phyloP scores from a whole-genome alignment of 2,888 invertebrate species.

The Tetragonisca angustula region DNA sequence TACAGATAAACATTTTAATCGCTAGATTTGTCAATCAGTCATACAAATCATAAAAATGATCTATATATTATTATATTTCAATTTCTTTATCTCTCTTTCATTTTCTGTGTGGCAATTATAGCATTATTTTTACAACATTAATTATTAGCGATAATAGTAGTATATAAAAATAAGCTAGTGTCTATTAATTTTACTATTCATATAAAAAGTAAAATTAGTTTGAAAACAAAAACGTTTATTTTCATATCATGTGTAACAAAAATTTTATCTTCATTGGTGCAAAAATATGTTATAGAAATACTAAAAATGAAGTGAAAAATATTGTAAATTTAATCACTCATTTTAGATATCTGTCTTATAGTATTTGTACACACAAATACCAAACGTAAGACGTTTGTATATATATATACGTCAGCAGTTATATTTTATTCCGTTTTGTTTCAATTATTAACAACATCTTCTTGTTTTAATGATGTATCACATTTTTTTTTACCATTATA shows the following conservation, averaged over 20 bases:
- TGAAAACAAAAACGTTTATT: not conserved
- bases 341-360: constrained; percentile 42
- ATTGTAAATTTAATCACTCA: constrained; percentile 52
- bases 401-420: constrained; percentile 24
- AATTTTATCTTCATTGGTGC: not conserved
- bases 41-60: constrained; percentile 18
- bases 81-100: constrained; percentile 31
- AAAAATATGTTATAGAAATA: not conserved
- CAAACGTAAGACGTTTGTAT: constrained; percentile 43
- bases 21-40: not conserved
- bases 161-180: constrained; percentile 32
- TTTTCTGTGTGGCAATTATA: constrained; percentile 10
- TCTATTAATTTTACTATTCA: constrained; percentile 28
- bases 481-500: constrained; percentile 34
- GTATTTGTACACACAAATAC: not conserved
- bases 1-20: constrained; percentile 18
- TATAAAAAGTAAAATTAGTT: not conserved
- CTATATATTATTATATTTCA: constrained; percentile 31
- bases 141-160: constrained; percentile 22
- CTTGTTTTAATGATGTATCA: constrained; percentile 6
- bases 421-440: constrained; percentile 4
- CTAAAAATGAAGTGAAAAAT: not conserved
- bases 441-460: constrained; percentile 10
- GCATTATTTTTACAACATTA: constrained; percentile 11
- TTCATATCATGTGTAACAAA: not conserved